These are phyloP conservation scores for Epinotia brunnichana DNA, from an alignment of 2,888 invertebrate species.

Conservation along the genomic window DNA sequence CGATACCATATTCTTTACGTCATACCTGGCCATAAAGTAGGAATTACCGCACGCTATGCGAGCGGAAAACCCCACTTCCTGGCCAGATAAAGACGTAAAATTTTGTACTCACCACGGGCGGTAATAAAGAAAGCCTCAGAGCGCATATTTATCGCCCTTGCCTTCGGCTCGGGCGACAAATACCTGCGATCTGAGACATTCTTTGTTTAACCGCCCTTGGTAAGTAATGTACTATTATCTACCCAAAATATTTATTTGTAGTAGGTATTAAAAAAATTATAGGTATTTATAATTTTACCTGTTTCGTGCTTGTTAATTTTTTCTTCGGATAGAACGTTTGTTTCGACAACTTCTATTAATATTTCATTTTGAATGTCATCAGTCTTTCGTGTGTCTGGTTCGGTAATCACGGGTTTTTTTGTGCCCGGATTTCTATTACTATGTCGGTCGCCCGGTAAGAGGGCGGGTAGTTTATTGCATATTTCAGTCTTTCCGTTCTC, in stretches of 20 bases:
- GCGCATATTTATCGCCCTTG: too few species aligned
- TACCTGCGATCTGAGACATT: too few species aligned
- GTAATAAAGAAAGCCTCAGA: too few species aligned
- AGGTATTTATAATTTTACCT: slow-evolving; percentile 58
- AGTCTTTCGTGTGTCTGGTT: slow-evolving; percentile 80
- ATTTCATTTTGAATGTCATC: slow-evolving; percentile 86
- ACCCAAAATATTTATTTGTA: neutral
- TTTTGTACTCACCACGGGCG: too few species aligned
- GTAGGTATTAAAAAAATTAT: neutral
- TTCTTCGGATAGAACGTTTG: slow-evolving; percentile 84
- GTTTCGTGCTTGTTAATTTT: slow-evolving; percentile 80
- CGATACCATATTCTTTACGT: neutral
- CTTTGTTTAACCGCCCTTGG: too few species aligned
- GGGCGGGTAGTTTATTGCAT: slow-evolving; percentile 79
- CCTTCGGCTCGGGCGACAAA: too few species aligned
- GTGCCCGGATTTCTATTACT: slow-evolving; percentile 76
- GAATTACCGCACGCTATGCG: too few species aligned
- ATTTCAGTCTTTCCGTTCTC: slow-evolving; percentile 86
- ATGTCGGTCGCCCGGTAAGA: slow-evolving; percentile 71
- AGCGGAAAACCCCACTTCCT: too few species aligned
- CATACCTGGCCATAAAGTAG: too few species aligned
- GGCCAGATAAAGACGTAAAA: too few species aligned
- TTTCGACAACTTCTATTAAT: slow-evolving; percentile 86
- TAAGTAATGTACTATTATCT: too few species aligned
- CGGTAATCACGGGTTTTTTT: slow-evolving; percentile 73